Evolutionary conservation across 2,113 vertebrate species (phyloP).

Genomic region (Solenodon paradoxus): DNA sequence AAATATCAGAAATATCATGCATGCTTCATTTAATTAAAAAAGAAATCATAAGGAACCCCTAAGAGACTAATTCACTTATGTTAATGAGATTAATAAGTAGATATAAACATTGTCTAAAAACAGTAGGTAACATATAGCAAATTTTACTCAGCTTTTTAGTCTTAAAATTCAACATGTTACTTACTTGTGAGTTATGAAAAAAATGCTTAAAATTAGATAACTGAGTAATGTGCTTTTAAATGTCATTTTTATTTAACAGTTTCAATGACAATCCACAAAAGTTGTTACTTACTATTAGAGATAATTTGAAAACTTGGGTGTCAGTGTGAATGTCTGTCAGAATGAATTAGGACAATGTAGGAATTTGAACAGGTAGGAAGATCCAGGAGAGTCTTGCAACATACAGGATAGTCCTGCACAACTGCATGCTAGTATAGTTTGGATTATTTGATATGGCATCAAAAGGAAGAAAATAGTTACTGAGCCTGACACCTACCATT

Average conservation of each 20-base stretch:
- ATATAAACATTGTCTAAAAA: not conserved
- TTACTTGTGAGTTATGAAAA: not conserved
- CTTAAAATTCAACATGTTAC: not conserved
- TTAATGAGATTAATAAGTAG: not conserved
- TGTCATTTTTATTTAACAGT: not conserved
- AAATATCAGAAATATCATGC: not conserved
- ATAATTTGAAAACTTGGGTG: not conserved
- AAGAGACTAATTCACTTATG: not conserved
- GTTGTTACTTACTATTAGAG: not conserved
- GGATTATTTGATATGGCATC: not conserved
- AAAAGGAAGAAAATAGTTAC: not conserved
- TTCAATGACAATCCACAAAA: not conserved
- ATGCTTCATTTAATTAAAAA: not conserved
- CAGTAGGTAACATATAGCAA: not conserved
- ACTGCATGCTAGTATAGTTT: not conserved
- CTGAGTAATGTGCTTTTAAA: not conserved
- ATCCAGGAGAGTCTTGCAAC: not conserved
- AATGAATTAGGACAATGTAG: not conserved
- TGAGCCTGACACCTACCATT: not conserved
- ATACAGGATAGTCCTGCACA: not conserved
- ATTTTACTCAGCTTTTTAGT: not conserved
- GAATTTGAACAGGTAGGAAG: not conserved
- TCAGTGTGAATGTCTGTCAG: not conserved
- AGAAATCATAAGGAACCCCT: not conserved
- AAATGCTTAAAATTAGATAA: not conserved